phyloP scores from a whole-genome alignment of 2,113 vertebrate species.

The Phalacrocorax brasilianus region DNA sequence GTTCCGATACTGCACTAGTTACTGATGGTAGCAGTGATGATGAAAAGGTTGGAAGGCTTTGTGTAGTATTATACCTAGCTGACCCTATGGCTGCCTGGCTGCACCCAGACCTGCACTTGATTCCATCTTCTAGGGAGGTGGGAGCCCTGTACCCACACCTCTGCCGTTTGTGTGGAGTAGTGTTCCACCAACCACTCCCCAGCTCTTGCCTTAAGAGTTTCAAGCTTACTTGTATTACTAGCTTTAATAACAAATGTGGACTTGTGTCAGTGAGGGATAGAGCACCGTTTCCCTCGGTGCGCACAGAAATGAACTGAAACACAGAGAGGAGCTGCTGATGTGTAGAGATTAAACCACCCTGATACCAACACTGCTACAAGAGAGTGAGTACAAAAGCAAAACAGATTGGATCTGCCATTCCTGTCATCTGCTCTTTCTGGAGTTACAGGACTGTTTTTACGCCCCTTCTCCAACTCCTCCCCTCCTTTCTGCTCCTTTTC shows the following conservation, averaged over 20 bases:
- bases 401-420: neutral
- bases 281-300: too few species aligned
- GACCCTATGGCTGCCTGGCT: neutral
- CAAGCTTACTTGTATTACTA: neutral
- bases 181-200: neutral
- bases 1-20: accelerated
- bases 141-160: neutral
- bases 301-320: neutral
- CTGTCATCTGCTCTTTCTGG: neutral
- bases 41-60: neutral
- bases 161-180: neutral
- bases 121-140: neutral
- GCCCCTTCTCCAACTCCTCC: neutral
- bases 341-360: neutral
- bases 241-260: neutral
- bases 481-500: neutral
- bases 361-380: neutral
- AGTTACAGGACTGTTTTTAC: neutral
- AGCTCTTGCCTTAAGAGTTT: neutral
- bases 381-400: neutral
- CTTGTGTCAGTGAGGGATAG: too few species aligned
- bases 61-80: neutral
- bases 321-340: neutral
- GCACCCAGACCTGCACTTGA: neutral
- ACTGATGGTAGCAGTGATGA: neutral